Evolutionary conservation across 2,113 vertebrate genomes (phyloP).

Genomic region (Rutilus rutilus): DNA sequence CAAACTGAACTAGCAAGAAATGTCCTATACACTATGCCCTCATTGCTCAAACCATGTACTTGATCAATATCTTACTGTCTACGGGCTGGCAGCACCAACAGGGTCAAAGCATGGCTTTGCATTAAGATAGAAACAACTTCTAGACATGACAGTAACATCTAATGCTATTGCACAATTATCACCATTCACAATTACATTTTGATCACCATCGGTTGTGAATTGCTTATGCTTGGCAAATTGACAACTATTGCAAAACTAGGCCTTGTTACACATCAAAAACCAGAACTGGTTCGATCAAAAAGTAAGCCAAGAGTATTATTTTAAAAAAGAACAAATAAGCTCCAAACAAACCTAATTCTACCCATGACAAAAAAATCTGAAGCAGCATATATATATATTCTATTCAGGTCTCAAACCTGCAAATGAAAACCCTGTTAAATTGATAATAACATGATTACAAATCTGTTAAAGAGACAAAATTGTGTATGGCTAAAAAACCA

Average conservation of each 20-base stretch:
- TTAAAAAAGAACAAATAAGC: not conserved
- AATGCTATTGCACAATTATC: constrained; percentile 40
- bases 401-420: constrained; percentile 8
- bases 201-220: constrained; percentile 8
- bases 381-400: constrained; percentile 26
- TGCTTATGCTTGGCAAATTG: constrained; percentile 23
- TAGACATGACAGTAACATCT: constrained; percentile 37
- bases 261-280: constrained; percentile 16
- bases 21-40: not conserved
- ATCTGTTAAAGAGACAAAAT: not conserved
- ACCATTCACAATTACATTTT: constrained; percentile 32
- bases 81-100: constrained; percentile 35
- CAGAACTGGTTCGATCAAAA: constrained; percentile 19
- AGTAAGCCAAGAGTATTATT: constrained; percentile 7
- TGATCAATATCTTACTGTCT: not conserved
- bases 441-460: not conserved
- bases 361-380: not conserved
- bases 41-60: not conserved
- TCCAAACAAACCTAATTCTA: not conserved
- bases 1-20: not conserved
- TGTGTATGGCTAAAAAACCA: not conserved
- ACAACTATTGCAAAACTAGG: constrained; percentile 29
- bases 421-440: not conserved
- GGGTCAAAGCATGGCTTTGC: constrained; percentile 29
- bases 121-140: constrained; percentile 15